Percentiles rank a stretch among this genome's conserved stretches.
Evolutionary conservation across 1,140 invertebrate species (phyloP).

Genomic region (Helicoverpa zea): DNA sequence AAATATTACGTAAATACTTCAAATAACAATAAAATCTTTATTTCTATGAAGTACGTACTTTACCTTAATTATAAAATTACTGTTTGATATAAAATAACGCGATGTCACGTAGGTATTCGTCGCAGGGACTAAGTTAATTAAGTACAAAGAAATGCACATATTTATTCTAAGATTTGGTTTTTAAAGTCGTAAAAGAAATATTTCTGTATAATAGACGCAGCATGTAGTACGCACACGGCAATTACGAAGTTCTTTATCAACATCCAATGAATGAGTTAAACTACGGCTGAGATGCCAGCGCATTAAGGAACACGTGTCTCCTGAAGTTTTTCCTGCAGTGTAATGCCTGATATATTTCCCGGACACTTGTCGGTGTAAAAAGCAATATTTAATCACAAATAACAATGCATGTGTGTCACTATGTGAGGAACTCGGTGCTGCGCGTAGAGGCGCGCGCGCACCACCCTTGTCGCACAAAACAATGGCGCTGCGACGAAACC

Average conservation of each 20-base stretch:
- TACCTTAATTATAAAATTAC: background rate
- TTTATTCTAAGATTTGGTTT: constrained; percentile 4
- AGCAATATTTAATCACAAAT: constrained; percentile 44
- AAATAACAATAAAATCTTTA: too few species aligned
- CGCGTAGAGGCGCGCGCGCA: constrained; percentile 55
- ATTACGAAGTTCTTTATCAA: constrained; percentile 16
- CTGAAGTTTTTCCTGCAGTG: constrained; percentile 35
- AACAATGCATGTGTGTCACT: constrained; percentile 49
- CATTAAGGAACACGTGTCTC: constrained; percentile 36
- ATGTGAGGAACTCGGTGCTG: constrained; percentile 11
- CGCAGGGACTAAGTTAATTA: constrained; percentile 10
- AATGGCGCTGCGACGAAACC: constrained; percentile 68
- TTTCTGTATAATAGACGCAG: constrained; percentile 34
- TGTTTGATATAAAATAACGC: background rate
- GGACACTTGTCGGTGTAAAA: constrained; percentile 46
- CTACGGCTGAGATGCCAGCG: constrained; percentile 15
- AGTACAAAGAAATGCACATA: constrained; percentile 4
- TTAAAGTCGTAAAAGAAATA: constrained; percentile 22
- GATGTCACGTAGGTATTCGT: background rate
- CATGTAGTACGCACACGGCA: constrained; percentile 8
- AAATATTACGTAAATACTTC: too few species aligned
- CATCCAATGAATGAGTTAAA: constrained; percentile 40
- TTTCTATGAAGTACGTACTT: constrained; percentile 3
- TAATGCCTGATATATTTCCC: constrained; percentile 2
- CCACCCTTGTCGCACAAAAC: constrained; percentile 72